These are phyloP conservation scores for Glaucomys volans DNA, from an alignment of 2,113 vertebrate genomes.

Conservation along the genomic window DNA sequence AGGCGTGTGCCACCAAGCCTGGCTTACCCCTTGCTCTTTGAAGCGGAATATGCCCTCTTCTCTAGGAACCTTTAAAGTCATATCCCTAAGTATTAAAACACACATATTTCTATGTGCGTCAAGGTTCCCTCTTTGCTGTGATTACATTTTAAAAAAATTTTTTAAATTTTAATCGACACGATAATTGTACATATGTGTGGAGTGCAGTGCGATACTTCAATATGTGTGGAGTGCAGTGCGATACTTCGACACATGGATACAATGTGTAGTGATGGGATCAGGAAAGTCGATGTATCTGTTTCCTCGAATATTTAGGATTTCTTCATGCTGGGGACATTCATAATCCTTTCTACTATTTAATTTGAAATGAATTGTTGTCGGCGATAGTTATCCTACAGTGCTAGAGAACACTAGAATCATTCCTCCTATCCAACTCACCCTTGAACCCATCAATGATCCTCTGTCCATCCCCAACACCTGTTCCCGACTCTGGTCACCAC, in stretches of 20 bases:
- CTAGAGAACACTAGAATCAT: not conserved
- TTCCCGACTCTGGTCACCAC: not conserved
- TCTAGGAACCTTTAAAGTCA: not conserved
- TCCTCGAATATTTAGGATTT: not conserved
- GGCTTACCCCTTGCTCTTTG: not conserved
- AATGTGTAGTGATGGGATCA: not conserved
- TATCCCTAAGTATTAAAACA: not conserved
- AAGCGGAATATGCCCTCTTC: not conserved
- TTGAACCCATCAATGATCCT: not conserved
- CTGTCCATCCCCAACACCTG: not conserved
- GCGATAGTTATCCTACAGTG: not conserved
- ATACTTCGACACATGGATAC: not conserved
- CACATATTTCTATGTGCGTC: not conserved
- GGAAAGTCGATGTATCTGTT: not conserved
- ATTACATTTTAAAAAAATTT: too few relatives aligned
- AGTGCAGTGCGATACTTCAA: not conserved
- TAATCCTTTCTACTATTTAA: not conserved
- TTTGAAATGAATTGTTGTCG: not conserved
- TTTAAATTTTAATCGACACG: not conserved
- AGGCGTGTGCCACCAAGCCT: too few relatives aligned
- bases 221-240: not conserved
- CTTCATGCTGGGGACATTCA: too few relatives aligned
- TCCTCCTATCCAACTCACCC: not conserved
- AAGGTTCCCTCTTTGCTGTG: not conserved
- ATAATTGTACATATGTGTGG: not conserved